These are phyloP conservation scores for Squalus acanthias DNA, from an alignment of 2,797 vertebrate genomes.

Conservation along the genomic window DNA sequence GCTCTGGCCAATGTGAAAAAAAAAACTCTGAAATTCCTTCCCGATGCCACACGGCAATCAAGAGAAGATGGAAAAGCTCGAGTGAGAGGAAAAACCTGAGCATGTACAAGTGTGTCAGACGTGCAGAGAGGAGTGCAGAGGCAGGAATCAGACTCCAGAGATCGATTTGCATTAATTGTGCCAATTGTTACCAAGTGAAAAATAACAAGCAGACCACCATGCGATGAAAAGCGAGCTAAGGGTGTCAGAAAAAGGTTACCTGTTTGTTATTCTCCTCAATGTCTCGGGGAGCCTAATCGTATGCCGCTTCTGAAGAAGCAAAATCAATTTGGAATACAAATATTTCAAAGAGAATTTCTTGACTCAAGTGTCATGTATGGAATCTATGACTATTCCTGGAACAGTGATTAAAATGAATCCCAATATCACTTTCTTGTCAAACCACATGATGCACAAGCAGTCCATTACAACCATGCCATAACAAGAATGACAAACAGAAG, in stretches of 20 bases:
- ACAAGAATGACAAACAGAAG: not conserved
- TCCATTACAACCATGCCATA: too few species aligned
- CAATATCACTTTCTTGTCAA: not conserved
- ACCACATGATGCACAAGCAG: not conserved
- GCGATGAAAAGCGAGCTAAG: not conserved
- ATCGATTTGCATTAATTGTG: not conserved
- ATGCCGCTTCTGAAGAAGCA: not conserved
- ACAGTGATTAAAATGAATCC: not conserved
- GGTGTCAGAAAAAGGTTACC: not conserved
- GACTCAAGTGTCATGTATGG: not conserved
- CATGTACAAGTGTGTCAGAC: not conserved
- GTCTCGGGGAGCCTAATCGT: not conserved
- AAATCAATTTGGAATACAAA: slow-evolving; percentile 2
- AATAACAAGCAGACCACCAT: not conserved
- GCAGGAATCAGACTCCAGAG: not conserved
- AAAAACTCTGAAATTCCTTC: not conserved
- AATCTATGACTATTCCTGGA: not conserved
- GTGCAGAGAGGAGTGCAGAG: not conserved
- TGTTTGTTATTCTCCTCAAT: not conserved
- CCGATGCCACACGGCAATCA: not conserved
- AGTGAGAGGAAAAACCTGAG: not conserved
- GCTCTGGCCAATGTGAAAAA: not conserved
- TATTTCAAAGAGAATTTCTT: slow-evolving; percentile 17
- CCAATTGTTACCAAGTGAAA: not conserved
- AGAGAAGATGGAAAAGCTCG: not conserved